Evolutionary conservation across 2,888 invertebrate species (phyloP).

Genomic region (Latrodectus hesperus): DNA sequence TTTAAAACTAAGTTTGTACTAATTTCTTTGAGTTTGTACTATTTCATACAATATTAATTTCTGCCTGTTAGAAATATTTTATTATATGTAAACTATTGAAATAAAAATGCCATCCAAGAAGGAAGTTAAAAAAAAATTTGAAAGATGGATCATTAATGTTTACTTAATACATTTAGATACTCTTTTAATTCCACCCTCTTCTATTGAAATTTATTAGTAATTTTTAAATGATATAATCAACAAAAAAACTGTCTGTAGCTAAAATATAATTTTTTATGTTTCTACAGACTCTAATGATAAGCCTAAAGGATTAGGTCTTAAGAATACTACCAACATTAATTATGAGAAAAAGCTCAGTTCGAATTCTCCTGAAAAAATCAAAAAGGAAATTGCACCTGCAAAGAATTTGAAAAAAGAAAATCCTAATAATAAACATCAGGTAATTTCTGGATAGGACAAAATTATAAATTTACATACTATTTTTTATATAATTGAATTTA

Average conservation of each 20-base stretch:
- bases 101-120: too few relatives aligned
- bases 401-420: background rate
- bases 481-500: too few relatives aligned
- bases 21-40: background rate
- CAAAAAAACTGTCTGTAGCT: too few relatives aligned
- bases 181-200: too few relatives aligned
- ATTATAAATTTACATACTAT: too few relatives aligned
- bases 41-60: too few relatives aligned
- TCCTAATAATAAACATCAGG: too few relatives aligned
- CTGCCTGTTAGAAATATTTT: background rate
- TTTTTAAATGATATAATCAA: background rate
- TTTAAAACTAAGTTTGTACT: slow-evolving; percentile 23
- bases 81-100: background rate
- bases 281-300: background rate
- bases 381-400: background rate
- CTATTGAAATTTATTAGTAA: background rate
- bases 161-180: background rate
- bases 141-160: background rate
- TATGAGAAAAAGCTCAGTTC: background rate
- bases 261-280: background rate
- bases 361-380: background rate
- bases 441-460: too few relatives aligned
- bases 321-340: slow-evolving; percentile 28
- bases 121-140: too few relatives aligned
- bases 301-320: slow-evolving; percentile 20